Conservation (phyloP, 2,797 vertebrate species). For the Ibycter americanus region DNA sequence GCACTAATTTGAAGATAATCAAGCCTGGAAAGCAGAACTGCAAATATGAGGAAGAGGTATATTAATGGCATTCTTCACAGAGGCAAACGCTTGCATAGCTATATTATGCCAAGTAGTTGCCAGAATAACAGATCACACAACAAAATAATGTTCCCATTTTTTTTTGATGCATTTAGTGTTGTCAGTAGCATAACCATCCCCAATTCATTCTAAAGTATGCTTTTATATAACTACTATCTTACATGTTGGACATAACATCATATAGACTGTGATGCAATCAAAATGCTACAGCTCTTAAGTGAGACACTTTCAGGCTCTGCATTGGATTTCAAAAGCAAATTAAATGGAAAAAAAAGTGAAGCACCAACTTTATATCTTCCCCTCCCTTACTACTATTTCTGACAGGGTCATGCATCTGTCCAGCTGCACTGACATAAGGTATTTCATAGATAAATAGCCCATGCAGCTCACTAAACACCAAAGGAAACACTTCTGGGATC, state of each 20-base stretch:
- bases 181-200: not conserved
- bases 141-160: not conserved
- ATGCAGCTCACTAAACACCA: not conserved
- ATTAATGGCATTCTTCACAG: not conserved
- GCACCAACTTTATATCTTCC: not conserved
- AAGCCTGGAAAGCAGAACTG: not conserved
- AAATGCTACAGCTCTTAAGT: not conserved
- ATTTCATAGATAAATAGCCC: not conserved
- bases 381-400: not conserved
- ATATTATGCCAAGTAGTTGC: not conserved
- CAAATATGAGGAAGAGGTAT: not conserved
- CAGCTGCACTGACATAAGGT: not conserved
- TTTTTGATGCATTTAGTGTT: not conserved
- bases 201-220: not conserved
- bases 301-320: not conserved
- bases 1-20: not conserved
- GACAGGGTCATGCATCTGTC: not conserved
- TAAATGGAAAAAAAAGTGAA: not conserved
- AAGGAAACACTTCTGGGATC: not conserved
- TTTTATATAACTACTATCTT: not conserved
- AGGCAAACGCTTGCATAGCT: not conserved
- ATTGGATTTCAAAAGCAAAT: not conserved
- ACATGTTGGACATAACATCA: not conserved
- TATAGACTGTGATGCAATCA: accelerated
- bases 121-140: not conserved